Evolutionary conservation across 2,888 invertebrate genomes (phyloP).

Genomic region (Lumbricus terrestris): DNA sequence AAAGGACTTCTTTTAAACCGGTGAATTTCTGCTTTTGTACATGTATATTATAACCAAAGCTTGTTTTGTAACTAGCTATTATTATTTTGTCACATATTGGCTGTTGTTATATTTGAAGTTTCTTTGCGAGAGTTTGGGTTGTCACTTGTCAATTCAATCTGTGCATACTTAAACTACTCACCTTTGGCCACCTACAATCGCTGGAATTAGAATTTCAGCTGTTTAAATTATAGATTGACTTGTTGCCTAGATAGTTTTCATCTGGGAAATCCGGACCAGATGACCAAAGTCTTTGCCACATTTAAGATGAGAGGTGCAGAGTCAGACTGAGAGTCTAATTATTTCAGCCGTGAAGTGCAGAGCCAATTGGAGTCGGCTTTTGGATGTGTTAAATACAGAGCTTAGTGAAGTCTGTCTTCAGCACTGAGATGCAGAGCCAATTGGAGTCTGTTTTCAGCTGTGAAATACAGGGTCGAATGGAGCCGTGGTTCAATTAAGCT

Average conservation of each 20-base stretch:
- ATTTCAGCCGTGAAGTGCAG: background rate
- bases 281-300: too few relatives aligned
- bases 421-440: too few relatives aligned
- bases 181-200: background rate
- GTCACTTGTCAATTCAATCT: background rate
- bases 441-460: too few relatives aligned
- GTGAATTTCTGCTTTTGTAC: conserved; percentile 3
- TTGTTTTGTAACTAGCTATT: background rate
- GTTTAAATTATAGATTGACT: background rate
- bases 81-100: background rate
- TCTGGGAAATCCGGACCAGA: too few relatives aligned
- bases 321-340: too few relatives aligned
- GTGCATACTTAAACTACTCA: background rate
- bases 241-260: background rate
- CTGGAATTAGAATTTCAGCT: background rate
- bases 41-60: background rate
- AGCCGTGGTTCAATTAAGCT: too few relatives aligned
- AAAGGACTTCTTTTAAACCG: background rate
- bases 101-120: background rate
- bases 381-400: background rate
- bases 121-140: background rate
- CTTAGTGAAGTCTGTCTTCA: background rate
- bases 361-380: background rate
- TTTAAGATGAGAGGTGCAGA: background rate
- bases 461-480: too few relatives aligned